Evolutionary conservation across 2,888 invertebrate genomes (phyloP), one percentile per base, ranked within the genome.

Genomic region (Magallana nippona): DNA sequence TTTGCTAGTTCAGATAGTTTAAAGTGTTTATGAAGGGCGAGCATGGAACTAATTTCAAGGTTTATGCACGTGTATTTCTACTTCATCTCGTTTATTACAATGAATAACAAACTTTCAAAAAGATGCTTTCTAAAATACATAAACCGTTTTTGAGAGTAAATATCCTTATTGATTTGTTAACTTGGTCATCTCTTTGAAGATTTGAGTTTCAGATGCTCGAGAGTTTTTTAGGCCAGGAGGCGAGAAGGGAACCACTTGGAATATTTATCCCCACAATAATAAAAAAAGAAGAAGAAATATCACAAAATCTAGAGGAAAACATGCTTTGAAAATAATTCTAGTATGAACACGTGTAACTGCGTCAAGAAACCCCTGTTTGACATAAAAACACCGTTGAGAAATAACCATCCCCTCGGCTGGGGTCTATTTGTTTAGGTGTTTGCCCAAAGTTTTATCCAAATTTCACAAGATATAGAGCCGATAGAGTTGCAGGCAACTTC

Each of bases 41-140:
- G 71, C 32, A 71, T 27, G 22, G 71, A 71, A 71, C 71, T 71
- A 71, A 71, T 71, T 71, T 22, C 32, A 71, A 27, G 22, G 71
- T 71, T 71, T 71, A 22, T 15, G 13, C 71, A 71, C 71, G 71
- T 71, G 71, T 71, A 27, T 11, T 27, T 15, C n/a, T 32, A 22
- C 27, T 71, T 32, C 71, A 27, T 27, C 71, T 71, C 71, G 19
- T 71, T 71, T 71, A 71, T 71, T 71, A 71, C 71, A 71, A 71
- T 71, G 27, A 71, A 71, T 15, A 71, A 71, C 71, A 71, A 71
- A 71, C 32, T 71, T 27, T 71, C 71, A 71, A 71, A 32, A 71
- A 71, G 71, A 71, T 71, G 71, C 71, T 71, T 71, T 71, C 71
- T 71, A 71, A 71, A 71, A 71, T 71, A 71, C 71, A 71, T 71